These are phyloP conservation scores for Hirudinaria manillensis DNA, from an alignment of 2,888 invertebrate genomes.

Conservation along the genomic window DNA sequence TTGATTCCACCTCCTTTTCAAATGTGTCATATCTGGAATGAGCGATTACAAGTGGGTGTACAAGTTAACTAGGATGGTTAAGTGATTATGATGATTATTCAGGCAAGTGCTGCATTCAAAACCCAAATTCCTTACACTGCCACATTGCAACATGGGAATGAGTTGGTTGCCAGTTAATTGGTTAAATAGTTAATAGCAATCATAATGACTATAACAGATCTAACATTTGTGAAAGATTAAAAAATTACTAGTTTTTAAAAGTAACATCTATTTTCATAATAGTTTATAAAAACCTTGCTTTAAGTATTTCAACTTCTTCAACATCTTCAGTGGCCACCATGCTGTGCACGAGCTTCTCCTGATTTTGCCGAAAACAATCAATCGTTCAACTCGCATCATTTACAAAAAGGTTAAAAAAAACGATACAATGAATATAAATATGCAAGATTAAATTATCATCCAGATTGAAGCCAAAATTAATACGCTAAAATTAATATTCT, in stretches of 20 bases:
- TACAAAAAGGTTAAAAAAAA: neutral
- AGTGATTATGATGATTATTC: too few relatives aligned
- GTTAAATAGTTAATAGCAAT: neutral
- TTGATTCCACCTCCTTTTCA: conserved; percentile 76
- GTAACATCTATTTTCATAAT: neutral
- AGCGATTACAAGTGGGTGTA: neutral
- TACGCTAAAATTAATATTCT: too few relatives aligned
- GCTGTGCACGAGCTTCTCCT: conserved; percentile 90
- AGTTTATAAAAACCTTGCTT: conserved; percentile 71
- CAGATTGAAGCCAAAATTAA: too few relatives aligned
- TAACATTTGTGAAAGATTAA: neutral
- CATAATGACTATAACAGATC: neutral
- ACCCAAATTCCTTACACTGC: too few relatives aligned
- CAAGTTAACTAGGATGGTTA: too few relatives aligned
- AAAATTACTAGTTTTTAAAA: neutral
- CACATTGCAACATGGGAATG: too few relatives aligned
- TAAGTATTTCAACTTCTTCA: conserved; percentile 99
- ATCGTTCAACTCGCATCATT: neutral
- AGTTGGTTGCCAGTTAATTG: too few relatives aligned
- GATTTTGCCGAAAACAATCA: conserved; percentile 30
- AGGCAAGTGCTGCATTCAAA: too few relatives aligned
- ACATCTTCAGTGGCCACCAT: conserved; percentile 93
- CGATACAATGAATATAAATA: neutral
- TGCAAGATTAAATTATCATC: too few relatives aligned
- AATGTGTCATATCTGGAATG: conserved; percentile 89